phyloP scores from a whole-genome alignment of 2,888 invertebrate genomes.

The Tenodera sinensis region DNA sequence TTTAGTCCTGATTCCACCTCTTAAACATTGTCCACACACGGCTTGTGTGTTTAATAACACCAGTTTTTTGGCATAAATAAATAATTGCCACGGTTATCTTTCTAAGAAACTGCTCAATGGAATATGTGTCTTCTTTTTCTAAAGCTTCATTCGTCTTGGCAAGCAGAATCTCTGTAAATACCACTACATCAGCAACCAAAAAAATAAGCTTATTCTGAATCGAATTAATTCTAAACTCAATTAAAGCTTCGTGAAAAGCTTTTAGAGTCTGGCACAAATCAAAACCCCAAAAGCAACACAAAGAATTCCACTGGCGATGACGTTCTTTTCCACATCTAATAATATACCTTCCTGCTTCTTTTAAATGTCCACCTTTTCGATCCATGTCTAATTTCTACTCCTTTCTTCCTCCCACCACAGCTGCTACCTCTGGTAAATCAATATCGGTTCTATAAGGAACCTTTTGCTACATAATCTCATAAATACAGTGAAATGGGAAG shows the following conservation, averaged over 20 bases:
- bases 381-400: not conserved
- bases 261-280: not conserved
- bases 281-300: not conserved
- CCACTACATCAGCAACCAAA: not conserved
- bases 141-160: too few relatives aligned
- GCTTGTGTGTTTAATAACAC: too few relatives aligned
- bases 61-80: too few relatives aligned
- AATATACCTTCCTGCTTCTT: not conserved
- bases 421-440: not conserved
- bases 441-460: not conserved
- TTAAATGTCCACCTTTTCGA: not conserved
- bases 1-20: too few relatives aligned
- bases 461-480: conserved; percentile 7
- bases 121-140: too few relatives aligned
- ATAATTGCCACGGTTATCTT: too few relatives aligned
- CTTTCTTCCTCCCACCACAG: not conserved
- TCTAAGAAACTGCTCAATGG: too few relatives aligned
- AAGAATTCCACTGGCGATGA: not conserved
- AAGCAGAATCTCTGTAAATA: not conserved
- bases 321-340: not conserved
- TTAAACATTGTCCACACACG: too few relatives aligned
- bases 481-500: conserved; percentile 1
- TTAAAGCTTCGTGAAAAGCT: not conserved
- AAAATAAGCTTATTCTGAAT: not conserved
- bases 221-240: not conserved